Evolutionary conservation across 2,113 vertebrate species (phyloP), one percentile per base, ranked within the genome.

Genomic region (Hippocampus mohnikei): DNA sequence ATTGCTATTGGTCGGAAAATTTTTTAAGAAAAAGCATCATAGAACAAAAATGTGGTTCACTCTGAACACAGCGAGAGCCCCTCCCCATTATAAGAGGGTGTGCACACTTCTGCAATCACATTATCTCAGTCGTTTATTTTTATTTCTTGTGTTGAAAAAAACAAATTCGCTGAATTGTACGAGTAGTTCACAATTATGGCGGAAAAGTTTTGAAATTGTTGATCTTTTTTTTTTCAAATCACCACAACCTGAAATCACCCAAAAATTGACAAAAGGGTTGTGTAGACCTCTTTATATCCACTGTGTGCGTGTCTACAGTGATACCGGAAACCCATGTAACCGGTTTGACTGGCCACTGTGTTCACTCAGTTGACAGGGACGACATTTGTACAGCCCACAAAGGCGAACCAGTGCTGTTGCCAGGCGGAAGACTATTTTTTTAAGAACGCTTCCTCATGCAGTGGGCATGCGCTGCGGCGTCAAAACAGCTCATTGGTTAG

Each of bases 351-450:
- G 70, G 55, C 50, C 33, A 64, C 40, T 27, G 27, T 73, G 59
- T 25, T 69, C 21, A 18, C 25, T 41, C 67, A 60, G 48, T 50
- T 62, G 61, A 48, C 29, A 62, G 3, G 1, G 13, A 29, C 52
- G 63, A 44, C 15, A 40, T 63, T 67, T 48, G 40, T 65, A 29
- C 59, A 58, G 29, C 41, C 46, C 56, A 50, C 63, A 20, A 37
- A 37, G 33, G 33, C 69, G 66, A 20, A 67, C 18, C 52, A 2
- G 13, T 72, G 58, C 69, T 90, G 90, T 91, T 91, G 88, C 88
- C 87, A 85, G 80, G 88, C 81, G 74, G 29, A 41, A 46, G 69
- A 73, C 33, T 87, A 82, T 88, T 87, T 84, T 84, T 85, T 79
- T 75, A 69, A 76, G 82, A 85, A 86, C 77, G 84, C 85, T 90